A percentile compares a stretch with the other conserved stretches of the same genome.
phyloP scores from a whole-genome alignment of 2,888 invertebrate genomes.

The Drosophila quasianomalipes region DNA sequence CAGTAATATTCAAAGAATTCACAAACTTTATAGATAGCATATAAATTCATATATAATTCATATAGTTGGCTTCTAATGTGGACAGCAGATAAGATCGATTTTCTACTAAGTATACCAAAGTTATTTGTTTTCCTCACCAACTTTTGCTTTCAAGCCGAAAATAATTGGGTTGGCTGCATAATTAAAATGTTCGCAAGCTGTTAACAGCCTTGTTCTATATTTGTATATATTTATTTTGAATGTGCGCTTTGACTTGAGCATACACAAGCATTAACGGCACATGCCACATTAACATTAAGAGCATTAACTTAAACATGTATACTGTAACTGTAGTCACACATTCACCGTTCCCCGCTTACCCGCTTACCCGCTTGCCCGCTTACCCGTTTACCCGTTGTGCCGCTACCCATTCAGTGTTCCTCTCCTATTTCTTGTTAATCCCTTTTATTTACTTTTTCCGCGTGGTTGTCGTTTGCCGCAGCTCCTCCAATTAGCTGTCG shows the following conservation, averaged over 20 bases:
- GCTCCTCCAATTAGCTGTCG: conserved; percentile 25
- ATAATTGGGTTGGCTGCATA: background rate
- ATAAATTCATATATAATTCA: background rate
- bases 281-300: conserved; percentile 5
- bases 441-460: conserved; percentile 7
- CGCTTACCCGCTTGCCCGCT: background rate
- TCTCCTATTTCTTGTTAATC: background rate
- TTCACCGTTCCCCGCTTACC: background rate
- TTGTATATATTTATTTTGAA: background rate
- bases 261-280: background rate
- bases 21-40: background rate
- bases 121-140: background rate
- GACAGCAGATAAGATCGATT: background rate
- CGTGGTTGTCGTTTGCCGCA: background rate
- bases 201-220: background rate
- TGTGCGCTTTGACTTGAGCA: background rate
- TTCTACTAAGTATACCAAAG: background rate
- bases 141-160: background rate
- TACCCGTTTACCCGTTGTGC: too few species aligned
- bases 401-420: background rate
- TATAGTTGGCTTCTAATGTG: background rate
- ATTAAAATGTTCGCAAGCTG: background rate
- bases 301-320: conserved; percentile 2
- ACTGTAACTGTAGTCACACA: background rate
- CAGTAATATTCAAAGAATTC: background rate